These are phyloP conservation scores for Dione juno DNA, from an alignment of 2,888 invertebrate genomes.

Conservation along the genomic window DNA sequence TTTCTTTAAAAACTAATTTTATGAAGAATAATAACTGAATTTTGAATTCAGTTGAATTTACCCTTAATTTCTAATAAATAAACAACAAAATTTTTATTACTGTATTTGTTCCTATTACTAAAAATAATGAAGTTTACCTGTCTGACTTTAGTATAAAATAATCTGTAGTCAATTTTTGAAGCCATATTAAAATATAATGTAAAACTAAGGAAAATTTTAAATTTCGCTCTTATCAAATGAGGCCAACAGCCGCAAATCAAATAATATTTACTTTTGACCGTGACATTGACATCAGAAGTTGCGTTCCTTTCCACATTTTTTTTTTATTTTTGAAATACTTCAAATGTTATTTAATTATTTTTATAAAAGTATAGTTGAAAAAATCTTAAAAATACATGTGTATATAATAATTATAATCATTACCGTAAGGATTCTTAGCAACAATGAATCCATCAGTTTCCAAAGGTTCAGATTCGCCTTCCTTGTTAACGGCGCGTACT, in stretches of 20 bases:
- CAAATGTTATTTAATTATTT: background rate
- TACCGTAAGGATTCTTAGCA: constrained; percentile 98
- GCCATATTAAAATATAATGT: background rate
- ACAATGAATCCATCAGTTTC: constrained; percentile 94
- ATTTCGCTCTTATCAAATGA: constrained; percentile 4
- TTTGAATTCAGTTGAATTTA: too few species aligned
- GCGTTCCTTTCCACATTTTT: background rate
- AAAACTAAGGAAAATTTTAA: background rate
- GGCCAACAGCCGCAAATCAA: background rate
- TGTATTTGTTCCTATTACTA: background rate
- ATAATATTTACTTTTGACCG: background rate
- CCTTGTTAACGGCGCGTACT: constrained; percentile 98
- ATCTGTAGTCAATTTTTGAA: background rate
- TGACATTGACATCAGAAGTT: background rate
- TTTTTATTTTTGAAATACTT: background rate
- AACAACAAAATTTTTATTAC: background rate
- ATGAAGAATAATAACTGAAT: too few species aligned
- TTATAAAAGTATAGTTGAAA: too few species aligned
- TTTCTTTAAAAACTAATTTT: too few species aligned
- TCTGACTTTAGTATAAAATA: background rate
- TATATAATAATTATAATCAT: constrained; percentile 43
- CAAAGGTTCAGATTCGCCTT: constrained; percentile 98
- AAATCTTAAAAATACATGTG: too few species aligned
- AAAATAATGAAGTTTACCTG: background rate
- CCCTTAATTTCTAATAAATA: too few species aligned